Evolutionary conservation across 2,113 vertebrate genomes (phyloP), one percentile per base, ranked within the genome.

Genomic region (Pelvicachromis taeniatus): DNA sequence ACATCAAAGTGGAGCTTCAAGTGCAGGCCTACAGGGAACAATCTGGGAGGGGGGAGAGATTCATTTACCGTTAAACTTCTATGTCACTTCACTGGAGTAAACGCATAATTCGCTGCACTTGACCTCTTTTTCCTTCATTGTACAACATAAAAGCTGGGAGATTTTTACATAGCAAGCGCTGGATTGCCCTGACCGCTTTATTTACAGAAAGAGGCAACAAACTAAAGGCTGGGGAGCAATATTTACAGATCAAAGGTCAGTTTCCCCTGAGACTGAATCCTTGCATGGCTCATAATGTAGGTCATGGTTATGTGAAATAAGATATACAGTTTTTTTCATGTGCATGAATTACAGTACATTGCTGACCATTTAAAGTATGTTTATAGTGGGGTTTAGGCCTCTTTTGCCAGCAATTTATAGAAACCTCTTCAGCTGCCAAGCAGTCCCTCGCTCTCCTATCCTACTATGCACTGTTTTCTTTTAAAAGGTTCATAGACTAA

Each of bases 161-260:
- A n/a, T 77, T 88, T 86, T 90, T 61, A 81, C 87, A 78, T 61
- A 7, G 83, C 40, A 81, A 81, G 59, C 58, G 78, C 29, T 42
- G 54, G 80, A 84, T 85, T 85, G 63, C 81, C 42, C 23, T 85
- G 82, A 82, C 82, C 65, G 31, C 53, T 82, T 84, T 90, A 90
- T 92, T 88, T 94, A 94, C 92, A 94, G 86, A 95, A 84, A 86
- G 80, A 86, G 86, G 84, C 78, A 84, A 87, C 84, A 92, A 89
- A 92, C 86, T 81, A 83, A 90, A 82, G 84, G 88, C 84, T 75
- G 87, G 88, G 77, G 80, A 83, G 59, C 83, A 65, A 83, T 95
- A 93, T 96, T 95, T 95, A 95, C 95, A 95, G 93, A 95, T 91
- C 91, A 59, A 94, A 96, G 94, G 95, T 94, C 92, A 84, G 42